Percentiles rank a stretch among this genome's conserved stretches.
Conservation (phyloP, 2,113 vertebrate species). For the Poicephalus gulielmi region DNA sequence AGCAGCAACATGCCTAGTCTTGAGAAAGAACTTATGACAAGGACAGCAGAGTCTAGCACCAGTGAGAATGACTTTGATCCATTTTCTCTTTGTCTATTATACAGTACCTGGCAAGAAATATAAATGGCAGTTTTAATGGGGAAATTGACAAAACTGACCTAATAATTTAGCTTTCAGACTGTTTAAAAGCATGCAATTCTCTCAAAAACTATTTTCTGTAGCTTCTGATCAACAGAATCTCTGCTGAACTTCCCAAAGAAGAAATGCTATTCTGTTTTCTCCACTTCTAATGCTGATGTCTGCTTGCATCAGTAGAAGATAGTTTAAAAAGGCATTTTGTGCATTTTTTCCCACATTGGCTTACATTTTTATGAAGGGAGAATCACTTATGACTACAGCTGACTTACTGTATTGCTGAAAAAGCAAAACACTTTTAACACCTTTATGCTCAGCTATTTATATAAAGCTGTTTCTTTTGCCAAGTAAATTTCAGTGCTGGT, state of each 20-base stretch:
- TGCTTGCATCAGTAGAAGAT: background rate
- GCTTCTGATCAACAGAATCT: background rate
- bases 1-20: background rate
- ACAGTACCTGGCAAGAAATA: background rate
- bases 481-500: background rate
- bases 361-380: background rate
- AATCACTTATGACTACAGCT: background rate
- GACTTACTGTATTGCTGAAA: background rate
- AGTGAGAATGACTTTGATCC: background rate
- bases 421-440: background rate
- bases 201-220: background rate
- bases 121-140: background rate
- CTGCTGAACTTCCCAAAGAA: background rate
- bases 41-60: background rate
- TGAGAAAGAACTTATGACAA: background rate
- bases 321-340: background rate
- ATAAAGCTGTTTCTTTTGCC: background rate
- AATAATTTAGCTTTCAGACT: background rate
- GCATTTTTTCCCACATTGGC: background rate
- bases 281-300: background rate
- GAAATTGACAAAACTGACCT: background rate
- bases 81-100: background rate
- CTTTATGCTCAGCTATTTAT: background rate
- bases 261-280: background rate
- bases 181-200: background rate